These are phyloP conservation scores for Ranitomeya variabilis DNA, from an alignment of 2,113 vertebrate species.

Conservation along the genomic window DNA sequence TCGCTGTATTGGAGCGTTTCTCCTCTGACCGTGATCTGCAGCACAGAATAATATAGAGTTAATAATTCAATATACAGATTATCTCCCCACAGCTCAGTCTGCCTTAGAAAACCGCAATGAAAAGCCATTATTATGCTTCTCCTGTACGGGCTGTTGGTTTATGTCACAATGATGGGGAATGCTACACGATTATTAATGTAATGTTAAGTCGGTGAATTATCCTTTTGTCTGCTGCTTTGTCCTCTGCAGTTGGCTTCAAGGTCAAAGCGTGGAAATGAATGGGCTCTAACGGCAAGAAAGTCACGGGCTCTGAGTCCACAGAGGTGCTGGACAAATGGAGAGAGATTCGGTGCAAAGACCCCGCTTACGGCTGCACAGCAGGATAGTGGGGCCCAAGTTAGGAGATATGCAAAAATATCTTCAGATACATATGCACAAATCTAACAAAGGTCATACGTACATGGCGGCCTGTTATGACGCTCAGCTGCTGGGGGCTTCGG, in stretches of 20 bases:
- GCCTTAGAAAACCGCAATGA: background rate
- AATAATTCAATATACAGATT: background rate
- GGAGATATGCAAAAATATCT: background rate
- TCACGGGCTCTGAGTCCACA: background rate
- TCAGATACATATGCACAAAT: background rate
- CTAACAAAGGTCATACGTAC: no score
- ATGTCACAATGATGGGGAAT: background rate
- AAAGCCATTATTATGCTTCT: background rate
- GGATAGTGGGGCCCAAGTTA: no score
- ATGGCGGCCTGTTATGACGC: no score
- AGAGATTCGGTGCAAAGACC: background rate
- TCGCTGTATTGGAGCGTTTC: no score
- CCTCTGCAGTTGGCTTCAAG: constrained; percentile 3
- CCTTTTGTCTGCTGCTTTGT: background rate
- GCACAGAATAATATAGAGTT: background rate
- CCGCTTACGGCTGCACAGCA: no score
- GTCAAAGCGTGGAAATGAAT: constrained; percentile 2
- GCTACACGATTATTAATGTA: background rate
- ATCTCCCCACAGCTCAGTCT: background rate
- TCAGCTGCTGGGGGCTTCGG: no score
- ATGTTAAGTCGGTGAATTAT: background rate
- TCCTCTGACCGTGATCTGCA: background rate
- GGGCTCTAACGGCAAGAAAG: background rate
- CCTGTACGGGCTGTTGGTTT: background rate
- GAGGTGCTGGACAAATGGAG: background rate